Conservation (phyloP, 2,888 invertebrate genomes). For the Monoplex corrugatus region DNA sequence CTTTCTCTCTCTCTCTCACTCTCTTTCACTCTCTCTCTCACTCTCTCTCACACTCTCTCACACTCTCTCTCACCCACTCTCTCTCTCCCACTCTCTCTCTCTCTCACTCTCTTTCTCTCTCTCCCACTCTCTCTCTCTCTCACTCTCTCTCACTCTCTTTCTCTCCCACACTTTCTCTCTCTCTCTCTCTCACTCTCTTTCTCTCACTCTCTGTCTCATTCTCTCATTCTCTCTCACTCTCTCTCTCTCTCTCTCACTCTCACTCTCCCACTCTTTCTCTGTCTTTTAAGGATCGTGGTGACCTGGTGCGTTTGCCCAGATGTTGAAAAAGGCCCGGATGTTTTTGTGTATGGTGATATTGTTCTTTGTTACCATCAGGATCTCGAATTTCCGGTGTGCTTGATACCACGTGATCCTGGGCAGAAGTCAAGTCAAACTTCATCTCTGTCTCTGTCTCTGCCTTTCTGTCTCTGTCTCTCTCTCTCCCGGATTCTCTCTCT, state of each 20-base stretch:
- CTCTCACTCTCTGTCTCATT: background rate
- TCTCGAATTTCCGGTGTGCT: too few relatives aligned
- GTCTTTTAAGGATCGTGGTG: too few relatives aligned
- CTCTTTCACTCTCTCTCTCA: background rate
- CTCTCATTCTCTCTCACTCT: background rate
- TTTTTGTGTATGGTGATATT: too few relatives aligned
- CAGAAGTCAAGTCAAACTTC: background rate
- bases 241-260: background rate
- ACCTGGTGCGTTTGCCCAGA: too few relatives aligned
- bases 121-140: background rate
- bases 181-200: background rate
- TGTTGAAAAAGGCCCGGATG: background rate
- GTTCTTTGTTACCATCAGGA: too few relatives aligned
- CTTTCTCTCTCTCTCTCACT: background rate
- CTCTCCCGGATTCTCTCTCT: background rate
- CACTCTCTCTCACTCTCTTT: background rate
- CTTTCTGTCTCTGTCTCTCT: background rate
- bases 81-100: background rate
- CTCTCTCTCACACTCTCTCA: background rate
- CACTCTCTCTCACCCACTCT: background rate
- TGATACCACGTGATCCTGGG: too few relatives aligned
- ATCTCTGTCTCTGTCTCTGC: background rate
- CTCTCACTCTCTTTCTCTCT: background rate
- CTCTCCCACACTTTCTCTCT: background rate
- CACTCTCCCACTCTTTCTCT: background rate